A percentile compares a stretch with the other conserved stretches of the same genome.
Conservation (phyloP, 35 echinoderm and acorn worm species). For the Ptychodera flava region DNA sequence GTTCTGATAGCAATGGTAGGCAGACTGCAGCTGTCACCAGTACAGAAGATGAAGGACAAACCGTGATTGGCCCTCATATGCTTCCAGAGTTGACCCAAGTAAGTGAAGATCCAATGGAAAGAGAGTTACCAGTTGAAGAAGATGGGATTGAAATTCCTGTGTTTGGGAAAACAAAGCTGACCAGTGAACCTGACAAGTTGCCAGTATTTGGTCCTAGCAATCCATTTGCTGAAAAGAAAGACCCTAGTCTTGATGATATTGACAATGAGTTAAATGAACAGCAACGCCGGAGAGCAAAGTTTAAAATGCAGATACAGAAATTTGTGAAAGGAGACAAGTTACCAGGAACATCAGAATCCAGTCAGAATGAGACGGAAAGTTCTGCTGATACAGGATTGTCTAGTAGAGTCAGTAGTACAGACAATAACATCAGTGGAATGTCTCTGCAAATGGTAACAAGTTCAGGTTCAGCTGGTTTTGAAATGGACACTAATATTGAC, state of each 20-base stretch:
- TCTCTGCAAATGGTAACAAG: background rate
- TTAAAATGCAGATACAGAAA: background rate
- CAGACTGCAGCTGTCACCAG: too few relatives aligned
- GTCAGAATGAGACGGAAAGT: constrained; percentile 9
- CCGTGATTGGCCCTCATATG: background rate
- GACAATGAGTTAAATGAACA: background rate
- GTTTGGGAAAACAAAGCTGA: background rate
- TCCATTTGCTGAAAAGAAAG: background rate
- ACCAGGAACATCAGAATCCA: background rate
- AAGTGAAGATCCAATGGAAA: background rate
- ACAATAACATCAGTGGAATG: constrained; percentile 5
- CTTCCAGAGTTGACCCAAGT: background rate
- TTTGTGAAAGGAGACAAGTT: background rate
- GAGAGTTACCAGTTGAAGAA: background rate
- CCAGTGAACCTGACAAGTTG: background rate
- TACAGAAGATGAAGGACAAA: too few relatives aligned
- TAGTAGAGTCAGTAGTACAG: constrained; percentile 2
- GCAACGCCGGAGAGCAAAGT: background rate
- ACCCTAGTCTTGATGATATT: background rate
- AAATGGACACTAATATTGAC: background rate
- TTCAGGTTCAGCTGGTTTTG: background rate
- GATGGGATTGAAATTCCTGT: background rate
- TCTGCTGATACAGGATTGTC: too few relatives aligned
- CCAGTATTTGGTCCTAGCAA: background rate
- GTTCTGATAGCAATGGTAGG: too few relatives aligned